These are phyloP conservation scores for Mohoua ochrocephala DNA, from an alignment of 2,113 vertebrate species.

Conservation along the genomic window DNA sequence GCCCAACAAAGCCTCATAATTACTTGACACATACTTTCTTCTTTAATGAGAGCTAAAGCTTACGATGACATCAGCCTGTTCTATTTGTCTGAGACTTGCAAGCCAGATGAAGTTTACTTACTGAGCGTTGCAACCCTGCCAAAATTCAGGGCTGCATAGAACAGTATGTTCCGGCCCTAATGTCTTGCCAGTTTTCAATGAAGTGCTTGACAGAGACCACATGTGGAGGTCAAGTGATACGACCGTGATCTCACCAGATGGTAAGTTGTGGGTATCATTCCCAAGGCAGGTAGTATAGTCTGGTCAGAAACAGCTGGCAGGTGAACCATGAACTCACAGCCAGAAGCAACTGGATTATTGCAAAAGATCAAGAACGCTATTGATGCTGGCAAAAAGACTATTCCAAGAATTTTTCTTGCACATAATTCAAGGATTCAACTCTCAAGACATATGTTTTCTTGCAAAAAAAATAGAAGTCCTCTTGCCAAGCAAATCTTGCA, in stretches of 20 bases:
- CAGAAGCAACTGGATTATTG: conserved; percentile 10
- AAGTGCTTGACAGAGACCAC: conserved; percentile 33
- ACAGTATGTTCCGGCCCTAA: conserved; percentile 29
- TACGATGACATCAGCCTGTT: conserved; percentile 32
- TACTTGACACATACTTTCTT: background rate
- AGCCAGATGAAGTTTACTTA: conserved; percentile 30
- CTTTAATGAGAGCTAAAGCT: conserved; percentile 24
- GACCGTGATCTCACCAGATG: conserved; percentile 23
- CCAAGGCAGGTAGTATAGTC: conserved; percentile 17
- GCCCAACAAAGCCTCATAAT: conserved; percentile 17
- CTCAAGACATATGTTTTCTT: background rate
- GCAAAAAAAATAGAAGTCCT: background rate
- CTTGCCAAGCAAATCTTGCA: background rate
- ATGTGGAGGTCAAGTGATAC: conserved; percentile 19
- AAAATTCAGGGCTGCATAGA: background rate
- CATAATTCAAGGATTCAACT: background rate
- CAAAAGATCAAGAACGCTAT: background rate
- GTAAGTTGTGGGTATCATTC: conserved; percentile 6
- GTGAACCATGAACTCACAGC: background rate
- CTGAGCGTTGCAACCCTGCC: conserved; percentile 16
- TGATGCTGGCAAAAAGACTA: background rate
- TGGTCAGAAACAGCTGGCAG: conserved; percentile 38
- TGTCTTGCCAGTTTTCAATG: conserved; percentile 33
- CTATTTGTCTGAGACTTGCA: background rate
- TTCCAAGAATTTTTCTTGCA: background rate